Base-by-base conservation (phyloP, 2,888 invertebrate species). In the Penaeus monodon region DNA sequence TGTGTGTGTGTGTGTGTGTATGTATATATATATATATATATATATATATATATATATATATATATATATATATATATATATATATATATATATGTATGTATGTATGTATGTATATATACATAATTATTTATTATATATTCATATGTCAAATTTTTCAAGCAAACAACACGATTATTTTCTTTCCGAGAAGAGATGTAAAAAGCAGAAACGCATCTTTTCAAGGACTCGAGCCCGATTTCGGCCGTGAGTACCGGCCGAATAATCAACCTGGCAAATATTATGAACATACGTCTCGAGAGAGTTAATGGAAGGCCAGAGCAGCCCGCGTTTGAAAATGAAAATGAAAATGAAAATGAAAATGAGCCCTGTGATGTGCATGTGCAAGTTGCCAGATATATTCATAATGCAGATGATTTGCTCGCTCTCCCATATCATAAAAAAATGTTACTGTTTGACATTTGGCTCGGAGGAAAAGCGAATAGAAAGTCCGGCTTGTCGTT, bases 41-140 rank as follows among this genome's bases (percentile, higher is more conserved):
- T 68, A 68, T 68, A 68, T 68, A 68, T 14, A 68, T 68, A 68
- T 70, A 70, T 70, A 70, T 70, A 70, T 70, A 70, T 70, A 70
- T n/a, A 70, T 70, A 29, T 70, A n/a, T 70, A 70, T 70, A n/a
- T 70, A n/a, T 70, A n/a, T 70, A 70, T 70, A 20, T 70, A 70
- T 70, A n/a, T 70, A 14, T 70, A n/a, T 70, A 24, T 70, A 2
- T 70, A 24, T 70, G 20, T 68, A 3, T 68, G 22, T 68, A 3
- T 68, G 20, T 68, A 3, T 68, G 20, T 68, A 3, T 68, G 20
- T 68, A 3, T 68, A 1, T 24, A 14, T 14, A 57, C 14, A 17
- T 57, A 57, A 17, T 3, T 57, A 57, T 57, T 3, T 57, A 57
- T 57, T 17, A 57, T 57, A 17, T 57, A 57, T 57, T 14, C 17